Evolutionary conservation across 2,888 invertebrate genomes (phyloP).

Genomic region (Phengaris alcon): DNA sequence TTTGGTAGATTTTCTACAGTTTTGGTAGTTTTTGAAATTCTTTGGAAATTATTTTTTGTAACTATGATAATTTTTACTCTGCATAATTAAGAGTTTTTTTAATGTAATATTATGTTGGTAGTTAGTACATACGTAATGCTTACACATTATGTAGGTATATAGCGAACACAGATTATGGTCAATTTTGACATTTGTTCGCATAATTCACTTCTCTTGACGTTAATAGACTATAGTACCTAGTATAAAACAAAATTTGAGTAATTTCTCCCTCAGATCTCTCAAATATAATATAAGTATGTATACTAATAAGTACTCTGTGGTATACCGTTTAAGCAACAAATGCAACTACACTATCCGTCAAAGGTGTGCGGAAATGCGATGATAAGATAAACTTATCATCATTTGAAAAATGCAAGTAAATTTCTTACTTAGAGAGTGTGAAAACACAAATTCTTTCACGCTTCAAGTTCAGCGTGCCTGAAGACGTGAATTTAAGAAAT

Average conservation of each 20-base stretch:
- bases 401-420: constrained; percentile 21
- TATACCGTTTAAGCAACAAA: background rate
- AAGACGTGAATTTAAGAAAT: background rate
- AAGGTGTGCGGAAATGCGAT: background rate
- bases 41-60: too few relatives aligned
- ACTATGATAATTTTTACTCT: too few relatives aligned
- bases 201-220: too few relatives aligned
- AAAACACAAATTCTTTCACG: constrained; percentile 16
- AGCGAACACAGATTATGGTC: too few relatives aligned
- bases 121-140: too few relatives aligned
- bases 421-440: background rate
- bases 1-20: constrained; percentile 19
- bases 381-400: background rate
- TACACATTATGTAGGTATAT: too few relatives aligned
- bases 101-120: too few relatives aligned
- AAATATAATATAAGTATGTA: background rate
- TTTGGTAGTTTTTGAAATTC: background rate
- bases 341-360: background rate
- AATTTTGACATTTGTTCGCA: too few relatives aligned
- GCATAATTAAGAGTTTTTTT: too few relatives aligned
- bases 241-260: too few relatives aligned
- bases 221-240: too few relatives aligned
- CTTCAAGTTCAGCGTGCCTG: background rate
- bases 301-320: too few relatives aligned
- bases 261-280: background rate